Conservation (phyloP, 2,113 vertebrate genomes). For the Megaptera novaeangliae region DNA sequence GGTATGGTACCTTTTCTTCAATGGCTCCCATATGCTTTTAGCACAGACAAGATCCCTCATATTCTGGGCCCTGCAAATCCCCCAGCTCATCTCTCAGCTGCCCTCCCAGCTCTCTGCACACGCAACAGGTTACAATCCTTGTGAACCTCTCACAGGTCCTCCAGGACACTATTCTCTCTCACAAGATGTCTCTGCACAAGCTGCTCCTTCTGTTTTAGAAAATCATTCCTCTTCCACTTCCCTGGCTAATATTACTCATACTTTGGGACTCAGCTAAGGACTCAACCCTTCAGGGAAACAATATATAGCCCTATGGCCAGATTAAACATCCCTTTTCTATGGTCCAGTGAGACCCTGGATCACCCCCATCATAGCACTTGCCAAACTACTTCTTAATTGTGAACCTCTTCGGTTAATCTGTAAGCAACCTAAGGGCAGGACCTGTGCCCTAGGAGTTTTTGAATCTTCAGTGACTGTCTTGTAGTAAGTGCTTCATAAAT, state of each 20-base stretch:
- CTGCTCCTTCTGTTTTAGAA: neutral
- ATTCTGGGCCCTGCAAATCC: too few relatives aligned
- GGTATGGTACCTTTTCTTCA: neutral
- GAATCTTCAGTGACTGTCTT: neutral
- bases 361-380: neutral
- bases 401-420: neutral
- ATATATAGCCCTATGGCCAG: neutral
- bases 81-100: neutral
- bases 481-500: neutral
- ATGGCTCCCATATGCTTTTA: neutral
- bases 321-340: neutral
- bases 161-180: neutral
- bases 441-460: neutral
- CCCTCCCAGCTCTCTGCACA: neutral
- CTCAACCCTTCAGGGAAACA: neutral
- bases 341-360: neutral
- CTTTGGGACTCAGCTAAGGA: neutral
- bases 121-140: accelerated
- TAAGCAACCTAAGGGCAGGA: neutral
- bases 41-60: neutral
- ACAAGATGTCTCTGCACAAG: neutral
- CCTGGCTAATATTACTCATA: neutral
- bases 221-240: neutral
- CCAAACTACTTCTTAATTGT: neutral
- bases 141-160: neutral